Conservation (phyloP, 2,797 vertebrate genomes). For the Mormyrops boulengeri region DNA sequence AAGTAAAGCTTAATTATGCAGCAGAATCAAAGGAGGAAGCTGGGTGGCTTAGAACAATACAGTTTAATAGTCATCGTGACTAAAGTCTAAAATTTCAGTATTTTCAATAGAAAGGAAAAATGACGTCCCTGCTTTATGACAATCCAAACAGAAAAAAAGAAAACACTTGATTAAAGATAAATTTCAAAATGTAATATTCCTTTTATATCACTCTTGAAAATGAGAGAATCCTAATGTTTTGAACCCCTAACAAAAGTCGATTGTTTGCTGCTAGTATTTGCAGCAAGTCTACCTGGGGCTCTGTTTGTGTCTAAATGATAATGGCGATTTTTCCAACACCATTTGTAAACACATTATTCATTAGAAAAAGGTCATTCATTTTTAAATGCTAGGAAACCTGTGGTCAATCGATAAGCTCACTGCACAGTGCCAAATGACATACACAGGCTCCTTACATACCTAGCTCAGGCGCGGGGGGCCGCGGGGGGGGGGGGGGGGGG, state of each 20-base stretch:
- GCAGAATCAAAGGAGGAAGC: not conserved
- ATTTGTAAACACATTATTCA: not conserved
- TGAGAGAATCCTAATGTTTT: not conserved
- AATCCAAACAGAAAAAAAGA: not conserved
- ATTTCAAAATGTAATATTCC: not conserved
- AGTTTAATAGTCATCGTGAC: not conserved
- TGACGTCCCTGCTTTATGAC: not conserved
- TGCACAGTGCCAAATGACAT: not conserved
- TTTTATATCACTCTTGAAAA: not conserved
- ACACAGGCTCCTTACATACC: not conserved
- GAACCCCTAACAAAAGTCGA: not conserved
- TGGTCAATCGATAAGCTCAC: not conserved
- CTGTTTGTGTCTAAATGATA: not conserved
- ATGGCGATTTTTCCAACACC: not conserved
- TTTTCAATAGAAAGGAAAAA: not conserved
- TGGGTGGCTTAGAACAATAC: not conserved
- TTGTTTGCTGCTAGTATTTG: not conserved
- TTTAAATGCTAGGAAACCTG: conserved; percentile 3
- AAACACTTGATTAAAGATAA: not conserved
- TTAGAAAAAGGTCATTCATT: conserved; percentile 3
- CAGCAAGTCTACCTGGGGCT: not conserved
- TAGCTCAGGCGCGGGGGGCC: no score
- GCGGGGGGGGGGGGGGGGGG: no score
- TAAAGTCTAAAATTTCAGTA: not conserved
- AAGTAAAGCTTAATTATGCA: not conserved